phyloP scores from a whole-genome alignment of 2,113 vertebrate genomes.

The Copsychus sechellarum region DNA sequence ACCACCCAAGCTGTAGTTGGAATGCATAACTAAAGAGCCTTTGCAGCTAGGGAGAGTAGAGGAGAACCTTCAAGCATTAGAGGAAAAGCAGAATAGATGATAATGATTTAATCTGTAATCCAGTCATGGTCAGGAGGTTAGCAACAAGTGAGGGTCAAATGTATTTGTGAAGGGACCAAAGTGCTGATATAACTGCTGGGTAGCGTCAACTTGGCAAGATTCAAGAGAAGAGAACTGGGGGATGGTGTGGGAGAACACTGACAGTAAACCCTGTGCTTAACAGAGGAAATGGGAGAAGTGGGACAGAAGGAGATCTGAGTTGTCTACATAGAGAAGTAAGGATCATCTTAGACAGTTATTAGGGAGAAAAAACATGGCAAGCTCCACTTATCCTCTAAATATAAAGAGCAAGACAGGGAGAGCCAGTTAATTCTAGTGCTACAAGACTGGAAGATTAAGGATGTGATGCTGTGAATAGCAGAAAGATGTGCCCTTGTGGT shows the following conservation, averaged over 20 bases:
- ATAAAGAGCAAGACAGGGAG: background rate
- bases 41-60: background rate
- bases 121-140: background rate
- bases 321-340: background rate
- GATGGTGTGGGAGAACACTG: background rate
- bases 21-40: background rate
- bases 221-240: background rate
- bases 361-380: background rate
- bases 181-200: background rate
- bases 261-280: background rate
- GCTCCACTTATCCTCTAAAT: background rate
- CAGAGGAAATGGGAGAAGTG: background rate
- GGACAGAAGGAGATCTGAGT: background rate
- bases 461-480: background rate
- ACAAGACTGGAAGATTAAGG: background rate
- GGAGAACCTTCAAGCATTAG: background rate
- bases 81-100: background rate
- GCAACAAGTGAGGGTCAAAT: background rate
- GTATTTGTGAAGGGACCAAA: background rate
- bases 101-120: background rate
- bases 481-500: background rate
- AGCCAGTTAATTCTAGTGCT: background rate
- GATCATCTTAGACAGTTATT: background rate
- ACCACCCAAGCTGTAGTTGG: background rate
- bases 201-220: background rate